These are phyloP conservation scores for Mystacides longicornis DNA, from an alignment of 2,888 invertebrate species.

Conservation along the genomic window DNA sequence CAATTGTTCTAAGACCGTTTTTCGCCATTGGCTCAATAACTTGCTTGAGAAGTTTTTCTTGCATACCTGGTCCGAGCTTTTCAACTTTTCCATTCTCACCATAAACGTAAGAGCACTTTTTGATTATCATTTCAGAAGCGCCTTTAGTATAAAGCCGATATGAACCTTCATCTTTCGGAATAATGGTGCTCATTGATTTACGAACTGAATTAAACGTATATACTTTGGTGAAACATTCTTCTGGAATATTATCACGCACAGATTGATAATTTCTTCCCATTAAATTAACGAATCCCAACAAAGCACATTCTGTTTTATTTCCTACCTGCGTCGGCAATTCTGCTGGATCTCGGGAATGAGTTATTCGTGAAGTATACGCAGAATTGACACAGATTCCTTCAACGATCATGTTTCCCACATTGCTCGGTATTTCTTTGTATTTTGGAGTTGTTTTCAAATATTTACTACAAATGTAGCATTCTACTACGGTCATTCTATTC, in stretches of 20 bases:
- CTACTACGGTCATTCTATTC: constrained; percentile 54
- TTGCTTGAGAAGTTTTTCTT: constrained; percentile 25
- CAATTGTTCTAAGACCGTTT: constrained; percentile 49
- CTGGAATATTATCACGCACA: constrained; percentile 47
- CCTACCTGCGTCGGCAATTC: constrained; percentile 44
- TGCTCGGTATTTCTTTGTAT: constrained; percentile 37
- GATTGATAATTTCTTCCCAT: constrained; percentile 49
- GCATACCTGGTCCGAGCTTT: constrained; percentile 27
- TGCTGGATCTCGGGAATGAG: constrained; percentile 30
- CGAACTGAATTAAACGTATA: constrained; percentile 59
- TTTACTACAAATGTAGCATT: constrained; percentile 43
- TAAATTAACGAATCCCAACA: constrained; percentile 52
- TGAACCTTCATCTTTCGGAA: constrained; percentile 39
- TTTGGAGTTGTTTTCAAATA: constrained; percentile 39
- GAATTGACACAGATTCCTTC: constrained; percentile 51
- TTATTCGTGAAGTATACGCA: constrained; percentile 51
- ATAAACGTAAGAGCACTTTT: constrained; percentile 44
- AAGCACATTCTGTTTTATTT: constrained; percentile 61
- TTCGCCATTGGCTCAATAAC: constrained; percentile 31
- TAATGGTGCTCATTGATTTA: constrained; percentile 59
- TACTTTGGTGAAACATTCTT: constrained; percentile 45
- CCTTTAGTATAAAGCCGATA: constrained; percentile 55
- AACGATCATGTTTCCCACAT: constrained; percentile 41
- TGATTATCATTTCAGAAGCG: constrained; percentile 57
- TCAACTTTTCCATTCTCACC: constrained; percentile 29